Evolutionary conservation across 2,797 vertebrate genomes (phyloP).

Genomic region (Bovichtus variegatus): DNA sequence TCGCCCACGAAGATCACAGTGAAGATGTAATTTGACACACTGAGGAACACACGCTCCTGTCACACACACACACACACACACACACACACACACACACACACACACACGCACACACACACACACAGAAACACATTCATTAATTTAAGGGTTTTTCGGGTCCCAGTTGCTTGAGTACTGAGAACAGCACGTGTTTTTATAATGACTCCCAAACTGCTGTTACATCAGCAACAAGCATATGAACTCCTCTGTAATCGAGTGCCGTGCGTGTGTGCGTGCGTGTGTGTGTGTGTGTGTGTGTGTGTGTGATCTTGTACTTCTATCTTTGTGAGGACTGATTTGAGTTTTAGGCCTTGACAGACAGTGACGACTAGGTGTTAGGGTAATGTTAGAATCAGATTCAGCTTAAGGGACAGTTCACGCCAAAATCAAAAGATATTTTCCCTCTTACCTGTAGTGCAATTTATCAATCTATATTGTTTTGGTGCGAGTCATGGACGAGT

Average conservation of each 20-base stretch:
- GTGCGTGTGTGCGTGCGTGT: too few relatives aligned
- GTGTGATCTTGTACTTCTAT: slow-evolving; percentile 2
- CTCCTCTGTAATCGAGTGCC: background rate
- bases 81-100: slow-evolving; percentile 28
- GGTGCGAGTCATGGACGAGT: too few relatives aligned
- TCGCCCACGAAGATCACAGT: slow-evolving; percentile 96
- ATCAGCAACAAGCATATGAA: slow-evolving; percentile 44
- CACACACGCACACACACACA: slow-evolving; percentile 46
- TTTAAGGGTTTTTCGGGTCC: slow-evolving; percentile 32
- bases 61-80: slow-evolving; percentile 77
- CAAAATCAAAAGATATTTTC: too few relatives aligned
- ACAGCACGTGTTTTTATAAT: slow-evolving; percentile 26
- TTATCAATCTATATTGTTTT: too few relatives aligned
- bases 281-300: background rate
- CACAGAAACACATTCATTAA: slow-evolving; percentile 21
- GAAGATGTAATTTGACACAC: slow-evolving; percentile 98
- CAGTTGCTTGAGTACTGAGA: slow-evolving; percentile 29
- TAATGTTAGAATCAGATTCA: too few relatives aligned
- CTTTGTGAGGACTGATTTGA: background rate
- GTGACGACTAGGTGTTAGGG: background rate
- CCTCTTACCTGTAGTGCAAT: too few relatives aligned
- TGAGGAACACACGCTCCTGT: slow-evolving; percentile 95
- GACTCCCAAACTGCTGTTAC: slow-evolving; percentile 33
- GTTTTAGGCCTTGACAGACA: too few relatives aligned
- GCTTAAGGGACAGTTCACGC: too few relatives aligned